Base-by-base conservation (phyloP, 1,140 invertebrate genomes). In the Cheumatopsyche charites region DNA sequence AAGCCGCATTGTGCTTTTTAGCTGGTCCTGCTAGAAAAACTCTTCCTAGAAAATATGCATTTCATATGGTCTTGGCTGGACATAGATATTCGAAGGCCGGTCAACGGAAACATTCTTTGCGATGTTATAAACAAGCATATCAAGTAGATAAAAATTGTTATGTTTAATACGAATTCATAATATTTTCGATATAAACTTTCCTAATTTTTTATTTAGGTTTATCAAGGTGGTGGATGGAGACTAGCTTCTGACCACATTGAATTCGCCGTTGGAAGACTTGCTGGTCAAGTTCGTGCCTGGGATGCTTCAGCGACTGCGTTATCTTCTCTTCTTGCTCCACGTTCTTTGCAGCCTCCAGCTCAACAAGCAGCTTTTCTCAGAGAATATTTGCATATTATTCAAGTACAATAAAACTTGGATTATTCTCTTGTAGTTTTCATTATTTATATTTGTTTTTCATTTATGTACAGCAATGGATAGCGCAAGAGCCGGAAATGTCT, bases 181-280 rank as follows among this genome's bases (percentile, higher is more conserved):
- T 55, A 26, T 29, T 0, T 13, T 58, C 29, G 17, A 17, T 55
- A 11, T 55, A 58, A 41, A 58, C 11, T 75, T 73, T 71, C 15
- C 63, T 67, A 41, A 36, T 17, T 25, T 52, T 12, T 29, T 36
- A 76, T 78, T 13, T 75, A 92, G 90, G 88, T 96, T 21, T 96
- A 94, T 81, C 85, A 88, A 75, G 87, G 87, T 55, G 91, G 91
- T 78, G 90, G 91, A 1, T 98, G 96, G 96, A 90, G 90, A 65
- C 86, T 97, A 70, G 93, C 96, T 6, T 93, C 95, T 83, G 95
- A 98, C 87, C 95, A 98, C 83, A 96, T 98, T 77, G 91, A 96
- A 81, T 96, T 94, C 80, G 96, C 94, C 9, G 91, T 97, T 77
- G 95, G 95, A 1, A 89, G 94, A 73, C 91, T 96, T 80, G 94